Conservation (phyloP, 2,888 invertebrate species). For the Caenorhabditis panamensis region DNA sequence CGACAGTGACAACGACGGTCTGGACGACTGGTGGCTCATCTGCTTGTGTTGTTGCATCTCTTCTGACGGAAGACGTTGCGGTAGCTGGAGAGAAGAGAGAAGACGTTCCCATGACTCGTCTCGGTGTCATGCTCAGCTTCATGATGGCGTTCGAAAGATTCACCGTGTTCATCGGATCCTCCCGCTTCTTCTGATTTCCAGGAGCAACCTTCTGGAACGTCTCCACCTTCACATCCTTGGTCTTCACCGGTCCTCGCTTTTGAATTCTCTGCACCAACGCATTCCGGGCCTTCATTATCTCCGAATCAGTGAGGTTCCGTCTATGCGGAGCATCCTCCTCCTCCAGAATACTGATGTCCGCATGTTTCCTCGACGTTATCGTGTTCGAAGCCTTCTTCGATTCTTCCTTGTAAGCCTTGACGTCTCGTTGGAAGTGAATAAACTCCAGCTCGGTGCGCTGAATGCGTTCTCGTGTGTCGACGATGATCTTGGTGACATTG, state of each 20-base stretch:
- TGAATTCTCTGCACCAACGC: constrained; percentile 27
- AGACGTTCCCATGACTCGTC: constrained; percentile 24
- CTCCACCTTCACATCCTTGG: constrained; percentile 21
- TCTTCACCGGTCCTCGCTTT: constrained; percentile 42
- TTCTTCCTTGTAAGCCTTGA: background rate
- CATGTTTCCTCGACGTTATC: background rate
- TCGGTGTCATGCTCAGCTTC: constrained; percentile 56
- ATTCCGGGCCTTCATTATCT: constrained; percentile 34
- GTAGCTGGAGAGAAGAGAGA: constrained; percentile 5
- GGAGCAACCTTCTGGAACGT: constrained; percentile 7
- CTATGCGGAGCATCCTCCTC: constrained; percentile 12
- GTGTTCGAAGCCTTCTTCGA: background rate
- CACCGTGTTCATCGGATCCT: constrained; percentile 31
- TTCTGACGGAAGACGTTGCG: background rate
- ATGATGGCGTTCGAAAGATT: constrained; percentile 55
- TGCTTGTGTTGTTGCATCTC: constrained; percentile 59
- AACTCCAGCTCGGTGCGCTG: constrained; percentile 49
- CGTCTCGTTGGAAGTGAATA: constrained; percentile 29
- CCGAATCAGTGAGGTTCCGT: constrained; percentile 18
- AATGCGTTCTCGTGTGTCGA: constrained; percentile 44
- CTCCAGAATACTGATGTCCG: constrained; percentile 30
- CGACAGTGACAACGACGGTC: constrained; percentile 45
- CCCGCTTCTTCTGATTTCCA: background rate
- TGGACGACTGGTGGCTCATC: constrained; percentile 44
- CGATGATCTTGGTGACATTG: constrained; percentile 51